These are phyloP conservation scores for Plestiodon gilberti DNA, from an alignment of 2,113 vertebrate species.

Conservation along the genomic window DNA sequence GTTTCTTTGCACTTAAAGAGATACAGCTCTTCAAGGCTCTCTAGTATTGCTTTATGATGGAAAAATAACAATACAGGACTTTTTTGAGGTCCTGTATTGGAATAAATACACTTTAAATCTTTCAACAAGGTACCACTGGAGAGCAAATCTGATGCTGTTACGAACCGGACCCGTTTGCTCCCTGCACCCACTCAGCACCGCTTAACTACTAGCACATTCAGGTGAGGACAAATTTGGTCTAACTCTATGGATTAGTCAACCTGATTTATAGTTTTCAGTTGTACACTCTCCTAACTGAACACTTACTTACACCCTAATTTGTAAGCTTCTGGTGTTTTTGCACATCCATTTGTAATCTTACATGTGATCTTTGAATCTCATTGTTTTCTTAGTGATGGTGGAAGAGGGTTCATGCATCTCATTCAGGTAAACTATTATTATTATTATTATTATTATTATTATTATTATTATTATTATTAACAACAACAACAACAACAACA, in stretches of 20 bases:
- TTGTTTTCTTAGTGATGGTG: constrained; percentile 17
- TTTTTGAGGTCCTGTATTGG: too few species aligned
- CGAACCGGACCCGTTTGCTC: background rate
- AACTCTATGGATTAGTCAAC: constrained; percentile 61
- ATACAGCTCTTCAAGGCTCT: background rate
- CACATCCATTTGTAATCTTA: constrained; percentile 23
- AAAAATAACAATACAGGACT: too few species aligned
- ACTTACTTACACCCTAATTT: constrained; percentile 13
- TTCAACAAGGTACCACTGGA: constrained; percentile 5
- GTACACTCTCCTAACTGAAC: constrained; percentile 59
- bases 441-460: too few species aligned
- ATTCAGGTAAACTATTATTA: background rate
- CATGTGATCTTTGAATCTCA: background rate
- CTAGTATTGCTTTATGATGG: background rate
- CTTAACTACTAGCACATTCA: constrained; percentile 23
- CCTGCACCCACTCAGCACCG: constrained; percentile 41
- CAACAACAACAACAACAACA: too few species aligned
- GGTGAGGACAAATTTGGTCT: constrained; percentile 69
- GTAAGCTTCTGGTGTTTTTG: constrained; percentile 42
- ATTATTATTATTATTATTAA: too few species aligned
- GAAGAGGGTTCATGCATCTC: constrained; percentile 3
- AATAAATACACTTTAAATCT: background rate
- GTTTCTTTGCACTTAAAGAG: background rate
- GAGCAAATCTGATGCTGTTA: too few species aligned
- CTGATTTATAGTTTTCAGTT: constrained; percentile 56